A percentile compares a stretch with the other conserved stretches of the same genome.
phyloP scores from a whole-genome alignment of 2,113 vertebrate genomes.

The Ceyx melanurus region DNA sequence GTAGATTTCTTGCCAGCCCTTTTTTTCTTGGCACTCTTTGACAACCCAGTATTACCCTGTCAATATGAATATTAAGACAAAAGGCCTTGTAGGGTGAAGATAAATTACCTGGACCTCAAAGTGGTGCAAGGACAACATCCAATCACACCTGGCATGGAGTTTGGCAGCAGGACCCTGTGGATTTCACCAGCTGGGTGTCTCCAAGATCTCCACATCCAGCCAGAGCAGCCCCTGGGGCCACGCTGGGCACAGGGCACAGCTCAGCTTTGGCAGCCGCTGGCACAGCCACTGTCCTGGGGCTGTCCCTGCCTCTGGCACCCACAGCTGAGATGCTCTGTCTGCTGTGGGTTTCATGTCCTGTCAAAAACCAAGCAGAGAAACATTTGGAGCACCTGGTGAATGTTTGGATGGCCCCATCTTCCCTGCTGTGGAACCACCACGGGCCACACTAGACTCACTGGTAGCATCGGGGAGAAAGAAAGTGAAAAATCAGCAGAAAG shows the following conservation, averaged over 20 bases:
- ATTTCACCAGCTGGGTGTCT: accelerated
- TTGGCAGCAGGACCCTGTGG: not conserved
- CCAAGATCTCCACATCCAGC: not conserved
- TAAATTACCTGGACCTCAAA: not conserved
- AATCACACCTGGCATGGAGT: not conserved
- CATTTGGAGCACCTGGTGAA: not conserved
- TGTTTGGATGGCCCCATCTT: not conserved
- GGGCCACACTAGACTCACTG: not conserved
- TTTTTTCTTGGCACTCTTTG: conserved; percentile 31
- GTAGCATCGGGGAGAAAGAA: not conserved
- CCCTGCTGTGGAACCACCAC: not conserved
- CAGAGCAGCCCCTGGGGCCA: not conserved
- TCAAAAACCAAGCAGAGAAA: not conserved
- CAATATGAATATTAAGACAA: not conserved
- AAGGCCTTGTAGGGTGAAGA: not conserved
- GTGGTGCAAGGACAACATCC: not conserved
- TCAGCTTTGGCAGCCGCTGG: accelerated
- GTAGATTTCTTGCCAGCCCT: conserved; percentile 65
- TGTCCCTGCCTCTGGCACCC: not conserved
- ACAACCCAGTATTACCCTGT: not conserved
- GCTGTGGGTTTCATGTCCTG: not conserved
- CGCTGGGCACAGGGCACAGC: accelerated
- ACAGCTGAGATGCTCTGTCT: accelerated
- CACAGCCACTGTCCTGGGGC: accelerated
- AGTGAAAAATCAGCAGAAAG: not conserved